Evolutionary conservation across 2,797 vertebrate species (phyloP), one percentile per base, ranked within the genome.

Genomic region (Urosaurus nigricauda): DNA sequence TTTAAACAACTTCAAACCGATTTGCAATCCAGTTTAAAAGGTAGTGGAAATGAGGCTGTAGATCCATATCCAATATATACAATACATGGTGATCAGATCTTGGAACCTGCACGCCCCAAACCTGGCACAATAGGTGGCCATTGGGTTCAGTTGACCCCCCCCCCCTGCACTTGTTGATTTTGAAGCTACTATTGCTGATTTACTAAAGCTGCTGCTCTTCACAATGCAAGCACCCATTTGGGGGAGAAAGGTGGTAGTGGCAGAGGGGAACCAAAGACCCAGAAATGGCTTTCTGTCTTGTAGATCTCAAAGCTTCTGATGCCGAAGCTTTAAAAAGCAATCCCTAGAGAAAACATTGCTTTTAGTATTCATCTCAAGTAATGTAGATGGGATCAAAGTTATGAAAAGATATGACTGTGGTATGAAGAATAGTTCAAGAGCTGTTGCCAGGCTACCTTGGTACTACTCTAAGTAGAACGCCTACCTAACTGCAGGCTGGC

Each of bases 361-460:
- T 32, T 75, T 12, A 47, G 24, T 35, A 75, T 85, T 89, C 70
- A 77, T 56, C 60, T 77, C 47, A 77, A 65, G 79, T 75, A 2
- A 71, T 75, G 12, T 16, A 37, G 63, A 21, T 58, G 70, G 75
- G 70, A 81, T 53, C 56, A 81, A 75, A 65, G n/a, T 53, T 86
- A 70, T 83, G 73, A 83, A 68, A 80, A 68, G 75, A 70, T 40
- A 77, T 78, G 53, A 43, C 51, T 85, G 56, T 84, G n/a, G 35
- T 68, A 77, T 83, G 79, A 83, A 89, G 68, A 74, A 51, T 51
- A 74, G 63, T 60, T n/a, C 56, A n/a, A 78, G 84, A 86, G 75
- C 63, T 11, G 84, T 89, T 89, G 88, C 88, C 71, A 89, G 79
- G 84, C 47, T 82, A 89, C 84, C 79, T n/a, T 26, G 78, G 8